Base-by-base conservation (phyloP, 2,888 invertebrate genomes). In the Physocephala rufipes region DNA sequence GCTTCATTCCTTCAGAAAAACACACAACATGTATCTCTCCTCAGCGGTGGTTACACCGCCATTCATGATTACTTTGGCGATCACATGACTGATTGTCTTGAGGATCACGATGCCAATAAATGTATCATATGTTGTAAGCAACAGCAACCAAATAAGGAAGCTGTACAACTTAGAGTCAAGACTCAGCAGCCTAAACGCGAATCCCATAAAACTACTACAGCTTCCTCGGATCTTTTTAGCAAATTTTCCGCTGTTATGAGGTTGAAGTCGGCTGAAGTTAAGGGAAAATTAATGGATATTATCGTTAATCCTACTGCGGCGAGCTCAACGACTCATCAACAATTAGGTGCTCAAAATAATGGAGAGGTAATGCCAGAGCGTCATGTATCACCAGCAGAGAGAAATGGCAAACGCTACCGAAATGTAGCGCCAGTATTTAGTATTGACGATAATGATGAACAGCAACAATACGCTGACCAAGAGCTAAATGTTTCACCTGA, bases 1-100 rank as follows among this genome's bases (percentile, higher is more conserved):
- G 96, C 99, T 7, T 95, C 96, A 71, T 98, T 99, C 86, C 88
- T 99, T 62, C 97, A 98, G 86, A 93, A 95, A 83, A 94, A 95
- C 82, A 95, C 94, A 0, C 93, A 94, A 79, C 97, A 95, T 84
- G 95, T 99, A 62, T 95, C 96, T 63, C 90, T 97, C 86, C 89
- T 97, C 24, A 92, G 93, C 76, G 97, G 97, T 71, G 99, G 99
- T 2, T 99, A 97, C 87, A 88, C 89, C 79, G 92, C 93, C 30
- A 91, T 95, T 75, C 95, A 95, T 81, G 92, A 94, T 76, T 92
- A 94, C 80, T 92, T 96, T 82, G 91, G 92, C 16, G 92, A 93
- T 71, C 92, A 94, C 81, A 91, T 94, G 85, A 90, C 91, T 45
- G 91, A 92, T 77, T 93, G 93, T 79, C 87, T 97, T 67, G 91